phyloP scores from a whole-genome alignment of 92 coral and sea anemone genomes.

The Diadumene lineata region DNA sequence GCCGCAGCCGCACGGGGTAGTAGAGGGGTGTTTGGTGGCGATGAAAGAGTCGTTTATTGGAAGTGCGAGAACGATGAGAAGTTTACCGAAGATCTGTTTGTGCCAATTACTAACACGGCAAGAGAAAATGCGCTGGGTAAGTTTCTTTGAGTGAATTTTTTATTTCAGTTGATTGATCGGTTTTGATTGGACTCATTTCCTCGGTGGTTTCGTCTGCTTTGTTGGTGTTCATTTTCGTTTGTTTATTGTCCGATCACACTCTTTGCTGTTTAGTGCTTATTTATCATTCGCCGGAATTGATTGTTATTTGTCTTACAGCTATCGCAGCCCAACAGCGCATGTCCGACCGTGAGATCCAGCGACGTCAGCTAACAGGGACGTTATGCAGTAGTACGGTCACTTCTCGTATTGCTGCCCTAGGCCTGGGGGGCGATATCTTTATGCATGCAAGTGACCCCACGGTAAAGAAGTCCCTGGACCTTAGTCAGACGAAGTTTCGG shows the following conservation, averaged over 20 bases:
- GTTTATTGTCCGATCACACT: too few relatives aligned
- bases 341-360: constrained; percentile 83
- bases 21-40: constrained; percentile 91
- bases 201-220: too few relatives aligned
- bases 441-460: constrained; percentile 67
- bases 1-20: constrained; percentile 90
- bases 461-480: constrained; percentile 46
- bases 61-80: constrained; percentile 84
- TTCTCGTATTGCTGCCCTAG: constrained; percentile 80
- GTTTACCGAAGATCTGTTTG: constrained; percentile 79
- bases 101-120: constrained; percentile 74
- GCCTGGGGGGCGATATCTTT: constrained; percentile 74
- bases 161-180: too few relatives aligned
- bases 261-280: too few relatives aligned
- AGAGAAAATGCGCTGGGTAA: constrained; percentile 91
- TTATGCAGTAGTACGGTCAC: constrained; percentile 88
- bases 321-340: constrained; percentile 94
- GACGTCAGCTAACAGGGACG: constrained; percentile 90
- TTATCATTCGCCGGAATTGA: too few relatives aligned
- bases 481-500: constrained; percentile 60
- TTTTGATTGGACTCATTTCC: too few relatives aligned
- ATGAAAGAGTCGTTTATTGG: constrained; percentile 97
- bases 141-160: constrained; percentile 24
- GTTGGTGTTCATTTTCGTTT: too few relatives aligned
- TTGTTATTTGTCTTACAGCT: constrained; percentile 45